Base-by-base conservation (phyloP, 92 coral and sea anemone genomes). In the Montipora capitata region DNA sequence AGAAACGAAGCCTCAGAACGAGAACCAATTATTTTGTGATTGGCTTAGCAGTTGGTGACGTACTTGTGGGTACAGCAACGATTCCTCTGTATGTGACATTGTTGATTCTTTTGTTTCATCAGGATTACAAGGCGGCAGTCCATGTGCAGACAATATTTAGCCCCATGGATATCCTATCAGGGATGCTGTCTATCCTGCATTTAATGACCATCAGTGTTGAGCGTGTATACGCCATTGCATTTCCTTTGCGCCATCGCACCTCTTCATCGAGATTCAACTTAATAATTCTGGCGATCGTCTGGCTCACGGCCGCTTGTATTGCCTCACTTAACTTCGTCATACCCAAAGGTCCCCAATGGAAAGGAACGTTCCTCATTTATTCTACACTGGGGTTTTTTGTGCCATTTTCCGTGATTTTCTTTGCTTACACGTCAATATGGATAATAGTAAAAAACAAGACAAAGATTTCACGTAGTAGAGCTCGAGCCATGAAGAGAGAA, bases 261-360 rank as follows among this genome's bases (percentile, higher is more conserved):
- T 91, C 96, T 3, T 48, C 92, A 0, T 84, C 95, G n/a, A 86
- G 84, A 10, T 35, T 59, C 11, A 94, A 92, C 85, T 62, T 84
- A 15, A n/a, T 85, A 68, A 81, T 91, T 18, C 68, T 94, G 4
- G 64, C 92, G 7, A 49, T 78, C 2, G 84, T 91, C 14, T 94
- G 96, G 96, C 15, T 61, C 41, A 84, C 73, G 4, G 96, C 95
- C 13, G 95, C 89, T 35, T 67, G 85, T 4, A 84, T 94, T 27
- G 85, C 96, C 10, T 90, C 96, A 12, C 82, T 87, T 10, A 83
- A 87, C 59, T 86, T 94, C 85, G 61, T 94, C 84, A 86, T 94
- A 17, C 96, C 96, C 10, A 94, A 91, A 81, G 96, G 96, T 13
- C 88, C 92, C 10, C 77, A 94, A 67, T 94, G 96, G 96, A 94